A percentile compares a stretch with the other conserved stretches of the same genome.
Evolutionary conservation across 2,888 invertebrate genomes (phyloP).

Genomic region (Muscina levida): DNA sequence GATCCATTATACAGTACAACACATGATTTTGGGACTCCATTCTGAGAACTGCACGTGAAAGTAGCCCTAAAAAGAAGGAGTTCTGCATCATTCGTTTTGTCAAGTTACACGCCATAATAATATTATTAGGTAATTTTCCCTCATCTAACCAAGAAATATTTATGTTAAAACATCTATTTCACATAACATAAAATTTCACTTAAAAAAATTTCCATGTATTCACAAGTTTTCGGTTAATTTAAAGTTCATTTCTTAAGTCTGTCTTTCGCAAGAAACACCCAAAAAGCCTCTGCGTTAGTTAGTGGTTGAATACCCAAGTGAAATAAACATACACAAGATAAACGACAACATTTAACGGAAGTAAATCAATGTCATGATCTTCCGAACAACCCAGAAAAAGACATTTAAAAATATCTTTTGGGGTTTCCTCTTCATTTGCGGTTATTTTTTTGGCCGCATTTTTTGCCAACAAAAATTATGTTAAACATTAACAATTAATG

Average conservation of each 20-base stretch:
- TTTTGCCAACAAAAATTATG: slow-evolving; percentile 59
- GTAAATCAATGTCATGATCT: slow-evolving; percentile 57
- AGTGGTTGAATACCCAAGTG: background rate
- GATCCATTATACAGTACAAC: no score
- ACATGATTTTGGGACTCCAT: no score
- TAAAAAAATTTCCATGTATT: no score
- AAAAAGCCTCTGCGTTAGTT: background rate
- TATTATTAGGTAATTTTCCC: no score
- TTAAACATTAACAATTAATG: slow-evolving; percentile 65
- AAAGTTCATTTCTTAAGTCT: background rate
- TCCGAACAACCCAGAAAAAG: slow-evolving; percentile 23
- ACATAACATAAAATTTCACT: no score
- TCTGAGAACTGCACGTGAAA: no score
- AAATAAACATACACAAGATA: background rate
- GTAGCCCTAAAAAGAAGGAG: no score
- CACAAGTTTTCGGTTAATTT: no score
- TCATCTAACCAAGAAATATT: no score
- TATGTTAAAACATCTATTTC: no score
- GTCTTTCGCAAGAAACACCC: slow-evolving; percentile 1
- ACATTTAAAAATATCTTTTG: background rate
- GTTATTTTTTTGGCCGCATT: background rate
- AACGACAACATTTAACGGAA: slow-evolving; percentile 49
- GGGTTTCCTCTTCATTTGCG: slow-evolving; percentile 3
- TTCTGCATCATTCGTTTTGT: no score
- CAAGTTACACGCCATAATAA: no score